Evolutionary conservation across 2,888 invertebrate genomes (phyloP).

Genomic region (Xestia ashworthii): DNA sequence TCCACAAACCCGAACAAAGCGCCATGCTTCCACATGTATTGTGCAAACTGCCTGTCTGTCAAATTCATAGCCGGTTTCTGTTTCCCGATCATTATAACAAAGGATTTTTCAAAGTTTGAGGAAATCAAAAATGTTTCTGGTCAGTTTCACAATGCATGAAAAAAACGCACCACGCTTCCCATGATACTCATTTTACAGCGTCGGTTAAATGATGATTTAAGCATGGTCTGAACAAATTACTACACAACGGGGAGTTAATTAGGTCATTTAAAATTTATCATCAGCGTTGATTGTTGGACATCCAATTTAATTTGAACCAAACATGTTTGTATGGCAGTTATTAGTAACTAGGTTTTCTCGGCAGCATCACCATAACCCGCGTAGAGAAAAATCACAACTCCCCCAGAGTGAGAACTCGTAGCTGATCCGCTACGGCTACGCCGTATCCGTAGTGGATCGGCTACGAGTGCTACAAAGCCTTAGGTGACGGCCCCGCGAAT

Average conservation of each 20-base stretch:
- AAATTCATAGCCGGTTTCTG: not conserved
- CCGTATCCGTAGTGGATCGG: no score
- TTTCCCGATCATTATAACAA: not conserved
- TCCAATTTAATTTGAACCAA: constrained; percentile 40
- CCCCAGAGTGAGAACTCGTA: no score
- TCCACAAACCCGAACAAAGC: no score
- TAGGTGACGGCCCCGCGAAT: no score
- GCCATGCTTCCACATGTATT: not conserved
- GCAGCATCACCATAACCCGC: not conserved
- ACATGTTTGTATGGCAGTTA: constrained; percentile 32
- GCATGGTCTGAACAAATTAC: constrained; percentile 41
- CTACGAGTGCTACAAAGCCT: no score
- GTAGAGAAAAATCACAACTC: no score
- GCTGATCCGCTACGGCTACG: no score
- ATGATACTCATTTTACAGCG: not conserved
- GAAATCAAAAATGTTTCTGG: not conserved
- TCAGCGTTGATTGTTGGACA: constrained; percentile 40
- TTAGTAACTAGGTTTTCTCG: constrained; percentile 1
- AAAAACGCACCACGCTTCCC: not conserved
- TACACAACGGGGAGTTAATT: constrained; percentile 42
- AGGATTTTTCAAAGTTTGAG: not conserved
- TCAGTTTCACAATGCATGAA: not conserved
- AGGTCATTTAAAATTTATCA: constrained; percentile 50
- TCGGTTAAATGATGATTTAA: constrained; percentile 32
- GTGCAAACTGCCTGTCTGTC: not conserved